phyloP scores from a whole-genome alignment of 2,888 invertebrate species.

The Lissonota sp. region DNA sequence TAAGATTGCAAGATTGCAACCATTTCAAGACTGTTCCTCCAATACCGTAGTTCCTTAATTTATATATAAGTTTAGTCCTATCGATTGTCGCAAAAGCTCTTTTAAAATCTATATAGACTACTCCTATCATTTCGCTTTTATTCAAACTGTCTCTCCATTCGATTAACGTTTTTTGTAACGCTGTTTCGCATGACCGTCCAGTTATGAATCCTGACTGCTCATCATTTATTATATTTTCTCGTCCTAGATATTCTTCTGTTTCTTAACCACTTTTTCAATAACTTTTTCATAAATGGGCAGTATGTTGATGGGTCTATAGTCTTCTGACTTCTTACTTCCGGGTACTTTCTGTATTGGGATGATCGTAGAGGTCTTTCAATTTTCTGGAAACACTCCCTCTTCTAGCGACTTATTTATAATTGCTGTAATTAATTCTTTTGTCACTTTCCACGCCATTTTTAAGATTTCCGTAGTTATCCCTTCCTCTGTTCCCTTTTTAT shows the following conservation, averaged over 20 bases:
- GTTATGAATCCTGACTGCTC: no score
- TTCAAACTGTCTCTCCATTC: no score
- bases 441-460: conserved; percentile 3
- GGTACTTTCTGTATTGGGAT: conserved; percentile 2
- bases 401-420: conserved; percentile 26
- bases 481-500: conserved; percentile 20
- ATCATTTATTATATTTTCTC: no score
- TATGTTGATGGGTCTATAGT: conserved; percentile 18
- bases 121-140: no score
- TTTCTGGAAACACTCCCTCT: conserved; percentile 12
- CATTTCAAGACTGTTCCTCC: no score
- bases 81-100: no score
- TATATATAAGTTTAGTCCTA: no score
- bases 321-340: conserved; percentile 11
- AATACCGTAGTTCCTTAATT: no score
- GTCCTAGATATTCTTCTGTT: neutral
- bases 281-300: conserved; percentile 11
- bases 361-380: neutral
- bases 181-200: no score
- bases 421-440: neutral
- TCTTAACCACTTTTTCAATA: neutral
- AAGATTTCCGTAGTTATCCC: neutral
- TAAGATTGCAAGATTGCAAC: no score
- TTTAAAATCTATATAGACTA: no score
- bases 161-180: no score